Base-by-base conservation (phyloP, 1,140 invertebrate genomes). In the Microvelia longipes region DNA sequence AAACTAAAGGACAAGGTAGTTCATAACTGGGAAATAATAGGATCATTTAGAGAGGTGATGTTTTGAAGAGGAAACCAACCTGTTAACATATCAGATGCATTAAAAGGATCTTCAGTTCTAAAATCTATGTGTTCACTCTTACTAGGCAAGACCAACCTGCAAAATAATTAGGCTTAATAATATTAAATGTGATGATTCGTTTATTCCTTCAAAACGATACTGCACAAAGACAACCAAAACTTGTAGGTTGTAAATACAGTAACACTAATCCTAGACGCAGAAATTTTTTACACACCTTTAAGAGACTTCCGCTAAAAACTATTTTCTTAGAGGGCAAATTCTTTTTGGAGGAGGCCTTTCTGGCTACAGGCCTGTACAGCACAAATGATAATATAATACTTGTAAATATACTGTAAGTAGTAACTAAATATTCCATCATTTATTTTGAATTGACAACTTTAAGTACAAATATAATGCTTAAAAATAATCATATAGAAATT, bases 51-150 rank as follows among this genome's bases (percentile, higher is more conserved):
- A n/a, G n/a, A n/a, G n/a, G n/a, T n/a, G n/a, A n/a, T n/a, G 2
- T 28, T 35, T 70, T 70, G 63, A 28, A 70, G 11, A 25, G 69
- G 24, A 30, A 15, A 28, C 69, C 69, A 70, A 14, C 68, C 28
- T 26, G 2, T 15, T 27, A 63, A 29, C 30, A 2, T n/a, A 25
- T 29, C 61, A 29, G 26, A 29, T 28, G 26, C 28, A 25, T 35
- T 1, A 70, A 70, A 70, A 2, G 64, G 69, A 60, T 70, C 69
- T 50, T 14, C 26, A 30, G 69, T 66, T 35, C 1, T 35, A 15
- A 70, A 28, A 28, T 70, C 63, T 19, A 70, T 25, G 26, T 2
- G 24, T 28, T 70, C 69, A 19, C 29, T 29, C 26, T 28, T 19
- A n/a, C 25, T 70, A 1, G 69, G 69, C 24, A 70, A 15, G 1